Evolutionary conservation across 2,113 vertebrate species (phyloP).

Genomic region (Lamprotornis superbus): DNA sequence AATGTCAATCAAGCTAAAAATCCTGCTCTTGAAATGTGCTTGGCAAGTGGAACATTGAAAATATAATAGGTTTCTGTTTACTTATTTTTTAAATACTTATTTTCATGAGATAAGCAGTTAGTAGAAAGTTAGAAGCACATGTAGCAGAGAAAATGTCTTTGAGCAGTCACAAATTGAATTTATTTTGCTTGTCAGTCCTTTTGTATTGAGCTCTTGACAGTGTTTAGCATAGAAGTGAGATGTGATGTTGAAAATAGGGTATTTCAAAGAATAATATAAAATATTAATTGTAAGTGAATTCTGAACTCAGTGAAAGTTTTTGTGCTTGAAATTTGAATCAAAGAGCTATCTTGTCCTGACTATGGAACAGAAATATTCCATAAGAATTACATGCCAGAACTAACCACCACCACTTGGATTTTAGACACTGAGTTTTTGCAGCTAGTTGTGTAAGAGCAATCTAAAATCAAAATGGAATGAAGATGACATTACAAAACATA

Average conservation of each 20-base stretch:
- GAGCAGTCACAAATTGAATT: background rate
- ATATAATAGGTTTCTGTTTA: background rate
- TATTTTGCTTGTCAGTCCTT: background rate
- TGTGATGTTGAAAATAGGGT: background rate
- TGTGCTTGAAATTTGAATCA: background rate
- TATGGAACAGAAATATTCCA: background rate
- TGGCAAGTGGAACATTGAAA: background rate
- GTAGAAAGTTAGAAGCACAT: background rate
- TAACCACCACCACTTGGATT: background rate
- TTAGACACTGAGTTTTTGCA: background rate
- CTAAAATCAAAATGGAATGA: background rate
- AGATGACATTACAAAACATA: background rate
- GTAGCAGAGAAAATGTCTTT: background rate
- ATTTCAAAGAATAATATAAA: background rate
- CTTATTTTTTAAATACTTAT: background rate
- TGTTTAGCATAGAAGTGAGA: background rate
- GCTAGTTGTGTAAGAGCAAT: background rate
- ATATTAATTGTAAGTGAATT: background rate
- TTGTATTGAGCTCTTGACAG: background rate
- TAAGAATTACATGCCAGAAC: background rate
- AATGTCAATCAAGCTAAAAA: background rate
- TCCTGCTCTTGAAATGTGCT: background rate
- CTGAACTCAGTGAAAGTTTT: background rate
- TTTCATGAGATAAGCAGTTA: background rate
- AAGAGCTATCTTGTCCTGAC: background rate